A percentile compares a stretch with the other conserved stretches of the same genome.
Evolutionary conservation across 2,888 invertebrate species (phyloP).

Genomic region (Glyphotaelius pellucidus): DNA sequence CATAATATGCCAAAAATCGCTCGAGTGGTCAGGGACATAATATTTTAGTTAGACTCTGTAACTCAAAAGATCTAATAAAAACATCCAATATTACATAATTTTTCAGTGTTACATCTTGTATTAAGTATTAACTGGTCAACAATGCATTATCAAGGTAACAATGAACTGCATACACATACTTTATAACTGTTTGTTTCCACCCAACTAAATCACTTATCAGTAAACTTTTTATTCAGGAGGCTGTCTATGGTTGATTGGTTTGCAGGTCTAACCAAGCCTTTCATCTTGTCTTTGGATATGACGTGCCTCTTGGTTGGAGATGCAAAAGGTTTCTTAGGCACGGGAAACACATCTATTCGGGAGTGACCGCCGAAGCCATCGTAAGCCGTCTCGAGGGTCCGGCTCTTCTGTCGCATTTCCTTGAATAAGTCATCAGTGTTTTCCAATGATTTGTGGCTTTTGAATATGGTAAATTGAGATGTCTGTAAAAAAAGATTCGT

Average conservation of each 20-base stretch:
- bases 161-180: too few relatives aligned
- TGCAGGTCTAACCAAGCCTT: conserved; percentile 51
- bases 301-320: conserved; percentile 12
- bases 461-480: conserved; percentile 70
- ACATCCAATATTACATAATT: neutral
- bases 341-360: conserved; percentile 75
- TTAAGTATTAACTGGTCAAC: neutral
- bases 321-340: neutral
- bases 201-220: neutral
- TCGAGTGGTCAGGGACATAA: neutral
- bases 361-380: conserved; percentile 79
- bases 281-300: conserved; percentile 47
- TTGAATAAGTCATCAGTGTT: conserved; percentile 67
- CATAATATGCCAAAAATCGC: too few relatives aligned
- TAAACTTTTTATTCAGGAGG: neutral
- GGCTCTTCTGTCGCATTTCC: conserved; percentile 66
- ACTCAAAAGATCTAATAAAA: neutral
- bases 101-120: neutral
- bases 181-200: neutral
- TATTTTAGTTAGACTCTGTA: neutral
- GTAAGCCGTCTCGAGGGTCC: conserved; percentile 71
- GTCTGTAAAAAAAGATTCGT: conserved; percentile 68
- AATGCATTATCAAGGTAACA: neutral
- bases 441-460: conserved; percentile 65
- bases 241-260: conserved; percentile 52